A percentile compares a stretch with the other conserved stretches of the same genome.
These are phyloP conservation scores for Ceuthmochares aereus DNA, from an alignment of 2,113 vertebrate genomes.

Conservation along the genomic window DNA sequence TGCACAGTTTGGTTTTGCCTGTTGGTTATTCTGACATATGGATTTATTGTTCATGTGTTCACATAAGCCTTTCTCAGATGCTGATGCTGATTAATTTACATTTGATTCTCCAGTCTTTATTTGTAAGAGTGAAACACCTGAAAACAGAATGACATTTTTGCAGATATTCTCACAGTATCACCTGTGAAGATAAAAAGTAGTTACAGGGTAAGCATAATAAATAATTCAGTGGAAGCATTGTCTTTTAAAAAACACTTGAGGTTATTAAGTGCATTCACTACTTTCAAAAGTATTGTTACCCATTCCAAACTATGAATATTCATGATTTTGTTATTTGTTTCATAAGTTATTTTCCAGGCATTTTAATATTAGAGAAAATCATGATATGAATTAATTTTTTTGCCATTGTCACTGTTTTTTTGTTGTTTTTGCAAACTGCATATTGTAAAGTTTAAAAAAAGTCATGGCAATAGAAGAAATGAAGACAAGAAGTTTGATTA, in stretches of 20 bases:
- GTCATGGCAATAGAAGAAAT: neutral
- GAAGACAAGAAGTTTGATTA: constrained; percentile 3
- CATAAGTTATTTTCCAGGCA: neutral
- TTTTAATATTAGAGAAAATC: neutral
- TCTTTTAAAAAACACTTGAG: neutral
- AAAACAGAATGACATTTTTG: neutral
- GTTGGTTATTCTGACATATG: neutral
- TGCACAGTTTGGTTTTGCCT: neutral
- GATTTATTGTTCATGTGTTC: neutral
- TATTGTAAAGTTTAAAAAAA: neutral
- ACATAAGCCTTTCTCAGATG: neutral
- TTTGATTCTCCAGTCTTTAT: neutral
- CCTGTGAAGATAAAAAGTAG: neutral
- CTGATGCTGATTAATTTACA: neutral
- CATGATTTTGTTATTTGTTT: neutral
- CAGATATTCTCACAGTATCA: neutral
- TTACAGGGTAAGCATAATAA: neutral
- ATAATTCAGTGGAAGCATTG: neutral
- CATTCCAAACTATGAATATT: neutral
- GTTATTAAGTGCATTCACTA: neutral
- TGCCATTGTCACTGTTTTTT: neutral
- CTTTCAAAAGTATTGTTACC: neutral
- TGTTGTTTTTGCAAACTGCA: neutral
- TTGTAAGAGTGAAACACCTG: neutral
- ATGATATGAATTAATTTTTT: neutral